Evolutionary conservation across 2,113 vertebrate genomes (phyloP).

Genomic region (Hyla sarda): DNA sequence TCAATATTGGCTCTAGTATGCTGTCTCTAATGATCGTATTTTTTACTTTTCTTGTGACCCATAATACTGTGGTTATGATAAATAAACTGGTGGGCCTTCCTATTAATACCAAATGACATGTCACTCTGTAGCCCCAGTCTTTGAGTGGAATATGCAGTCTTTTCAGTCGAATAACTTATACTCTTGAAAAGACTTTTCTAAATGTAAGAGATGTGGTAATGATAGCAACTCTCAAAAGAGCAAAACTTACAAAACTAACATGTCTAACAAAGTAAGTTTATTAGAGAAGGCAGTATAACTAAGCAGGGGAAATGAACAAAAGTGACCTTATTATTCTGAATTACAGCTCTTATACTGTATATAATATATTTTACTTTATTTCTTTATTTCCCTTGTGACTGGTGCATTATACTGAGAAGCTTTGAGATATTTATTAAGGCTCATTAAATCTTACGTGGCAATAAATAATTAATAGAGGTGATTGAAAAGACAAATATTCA

Average conservation of each 20-base stretch:
- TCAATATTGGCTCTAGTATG: too few species aligned
- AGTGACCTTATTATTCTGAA: slow-evolving; percentile 23
- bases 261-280: not conserved
- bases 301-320: not conserved
- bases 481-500: slow-evolving; percentile 48
- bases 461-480: slow-evolving; percentile 54
- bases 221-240: not conserved
- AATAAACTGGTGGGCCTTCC: too few species aligned
- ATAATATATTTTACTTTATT: slow-evolving; percentile 10
- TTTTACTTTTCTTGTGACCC: too few species aligned
- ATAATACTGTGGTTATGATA: too few species aligned
- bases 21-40: too few species aligned
- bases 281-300: not conserved
- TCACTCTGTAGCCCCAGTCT: not conserved
- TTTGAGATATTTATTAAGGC: slow-evolving; percentile 40
- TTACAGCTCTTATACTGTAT: not conserved
- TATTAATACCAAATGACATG: too few species aligned
- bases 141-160: not conserved
- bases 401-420: slow-evolving; percentile 22
- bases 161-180: not conserved
- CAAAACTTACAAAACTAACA: not conserved
- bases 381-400: slow-evolving; percentile 5
- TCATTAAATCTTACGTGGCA: slow-evolving; percentile 44
- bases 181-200: not conserved
- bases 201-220: not conserved